Evolutionary conservation across 2,113 vertebrate genomes (phyloP).

Genomic region (Parotia lawesii): DNA sequence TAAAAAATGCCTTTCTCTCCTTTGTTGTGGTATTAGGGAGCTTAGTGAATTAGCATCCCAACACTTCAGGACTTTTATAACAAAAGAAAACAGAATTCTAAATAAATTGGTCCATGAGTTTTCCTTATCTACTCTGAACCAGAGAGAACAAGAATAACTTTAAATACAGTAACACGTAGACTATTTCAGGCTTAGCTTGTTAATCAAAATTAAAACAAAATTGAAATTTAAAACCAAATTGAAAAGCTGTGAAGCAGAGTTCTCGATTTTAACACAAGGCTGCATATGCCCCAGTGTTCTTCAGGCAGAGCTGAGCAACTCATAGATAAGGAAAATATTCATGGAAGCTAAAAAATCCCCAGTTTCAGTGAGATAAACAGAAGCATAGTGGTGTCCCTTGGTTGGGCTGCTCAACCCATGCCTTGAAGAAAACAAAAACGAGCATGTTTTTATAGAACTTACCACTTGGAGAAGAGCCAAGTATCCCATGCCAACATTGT

Average conservation of each 20-base stretch:
- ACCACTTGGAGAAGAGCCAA: constrained; percentile 78
- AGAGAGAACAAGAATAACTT: background rate
- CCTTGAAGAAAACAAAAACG: background rate
- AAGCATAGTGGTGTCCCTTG: background rate
- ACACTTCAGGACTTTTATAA: background rate
- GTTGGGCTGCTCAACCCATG: background rate
- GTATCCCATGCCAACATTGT: constrained; percentile 73
- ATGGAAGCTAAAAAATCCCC: background rate
- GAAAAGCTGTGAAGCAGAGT: background rate
- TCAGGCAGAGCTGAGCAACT: background rate
- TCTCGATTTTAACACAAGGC: background rate
- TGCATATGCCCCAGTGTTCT: background rate
- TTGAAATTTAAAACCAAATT: background rate
- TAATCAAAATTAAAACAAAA: background rate
- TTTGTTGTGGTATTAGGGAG: background rate
- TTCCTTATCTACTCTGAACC: background rate
- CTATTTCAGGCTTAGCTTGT: background rate
- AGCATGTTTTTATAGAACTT: background rate
- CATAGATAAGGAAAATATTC: background rate
- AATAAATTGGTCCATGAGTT: background rate
- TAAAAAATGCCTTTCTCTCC: background rate
- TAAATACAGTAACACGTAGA: background rate
- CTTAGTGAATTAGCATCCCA: background rate
- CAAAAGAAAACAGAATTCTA: background rate
- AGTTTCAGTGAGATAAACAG: background rate